These are phyloP conservation scores for Solea solea DNA, from an alignment of 2,113 vertebrate species.

Conservation along the genomic window DNA sequence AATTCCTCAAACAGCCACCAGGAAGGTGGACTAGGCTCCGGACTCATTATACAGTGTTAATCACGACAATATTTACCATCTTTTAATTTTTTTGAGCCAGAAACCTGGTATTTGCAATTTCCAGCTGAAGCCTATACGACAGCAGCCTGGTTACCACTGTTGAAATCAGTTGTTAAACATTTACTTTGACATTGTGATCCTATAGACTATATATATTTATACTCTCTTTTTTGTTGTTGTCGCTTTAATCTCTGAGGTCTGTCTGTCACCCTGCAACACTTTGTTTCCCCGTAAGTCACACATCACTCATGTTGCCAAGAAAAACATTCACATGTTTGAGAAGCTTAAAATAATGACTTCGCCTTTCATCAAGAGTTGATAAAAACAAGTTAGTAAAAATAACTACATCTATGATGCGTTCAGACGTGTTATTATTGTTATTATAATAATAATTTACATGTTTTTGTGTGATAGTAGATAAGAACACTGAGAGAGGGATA, in stretches of 20 bases:
- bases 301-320: no score
- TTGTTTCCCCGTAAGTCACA: no score
- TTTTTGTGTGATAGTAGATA: constrained; percentile 24
- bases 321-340: not conserved
- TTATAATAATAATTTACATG: constrained; percentile 5
- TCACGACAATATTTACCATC: constrained; percentile 29
- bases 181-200: no score
- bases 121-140: not conserved
- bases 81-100: constrained; percentile 13
- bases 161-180: not conserved
- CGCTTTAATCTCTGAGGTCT: no score
- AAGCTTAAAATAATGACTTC: not conserved
- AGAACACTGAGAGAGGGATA: constrained; percentile 3
- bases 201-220: no score
- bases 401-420: constrained; percentile 5
- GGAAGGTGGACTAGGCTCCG: constrained; percentile 57
- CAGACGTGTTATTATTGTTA: constrained; percentile 29
- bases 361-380: no score
- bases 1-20: constrained; percentile 69
- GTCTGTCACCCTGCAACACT: constrained; percentile 4
- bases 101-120: not conserved
- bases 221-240: no score
- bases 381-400: no score
- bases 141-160: not conserved
- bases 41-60: constrained; percentile 44